These are phyloP conservation scores for Agrotis puta DNA, from an alignment of 2,888 invertebrate genomes.

Conservation along the genomic window DNA sequence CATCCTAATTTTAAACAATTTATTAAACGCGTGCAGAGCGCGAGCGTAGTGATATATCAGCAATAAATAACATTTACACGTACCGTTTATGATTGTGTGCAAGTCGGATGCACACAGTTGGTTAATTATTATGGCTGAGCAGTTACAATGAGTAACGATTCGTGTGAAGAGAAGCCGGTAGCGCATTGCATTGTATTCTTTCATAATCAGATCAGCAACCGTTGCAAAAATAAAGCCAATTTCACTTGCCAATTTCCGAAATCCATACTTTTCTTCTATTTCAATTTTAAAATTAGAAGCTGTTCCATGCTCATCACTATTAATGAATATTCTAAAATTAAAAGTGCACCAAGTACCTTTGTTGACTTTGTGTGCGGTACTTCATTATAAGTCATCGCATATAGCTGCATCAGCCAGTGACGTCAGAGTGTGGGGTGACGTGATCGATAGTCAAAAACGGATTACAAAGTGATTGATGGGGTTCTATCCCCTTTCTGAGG, in stretches of 20 bases:
- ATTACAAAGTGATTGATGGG: slow-evolving; percentile 74
- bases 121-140: slow-evolving; percentile 39
- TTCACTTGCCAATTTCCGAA: background rate
- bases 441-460: slow-evolving; percentile 73
- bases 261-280: too few species aligned
- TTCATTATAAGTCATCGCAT: slow-evolving; percentile 38
- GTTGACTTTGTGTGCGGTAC: slow-evolving; percentile 16
- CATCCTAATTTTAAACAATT: background rate
- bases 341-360: background rate
- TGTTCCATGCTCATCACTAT: background rate
- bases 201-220: slow-evolving; percentile 18
- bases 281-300: background rate
- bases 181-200: slow-evolving; percentile 22
- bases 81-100: slow-evolving; percentile 22
- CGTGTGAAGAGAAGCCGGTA: slow-evolving; percentile 25
- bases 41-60: background rate
- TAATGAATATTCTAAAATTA: background rate
- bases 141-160: slow-evolving; percentile 31
- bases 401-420: slow-evolving; percentile 25
- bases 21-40: slow-evolving; percentile 5
- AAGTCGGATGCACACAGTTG: slow-evolving; percentile 8
- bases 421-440: slow-evolving; percentile 56
- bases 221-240: slow-evolving; percentile 2
- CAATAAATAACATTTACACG: slow-evolving; percentile 29
- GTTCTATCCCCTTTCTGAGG: slow-evolving; percentile 60